Percentiles rank a stretch among this genome's conserved stretches.
These are phyloP conservation scores for Carposina sasakii DNA, from an alignment of 1,140 invertebrate species.

Conservation along the genomic window DNA sequence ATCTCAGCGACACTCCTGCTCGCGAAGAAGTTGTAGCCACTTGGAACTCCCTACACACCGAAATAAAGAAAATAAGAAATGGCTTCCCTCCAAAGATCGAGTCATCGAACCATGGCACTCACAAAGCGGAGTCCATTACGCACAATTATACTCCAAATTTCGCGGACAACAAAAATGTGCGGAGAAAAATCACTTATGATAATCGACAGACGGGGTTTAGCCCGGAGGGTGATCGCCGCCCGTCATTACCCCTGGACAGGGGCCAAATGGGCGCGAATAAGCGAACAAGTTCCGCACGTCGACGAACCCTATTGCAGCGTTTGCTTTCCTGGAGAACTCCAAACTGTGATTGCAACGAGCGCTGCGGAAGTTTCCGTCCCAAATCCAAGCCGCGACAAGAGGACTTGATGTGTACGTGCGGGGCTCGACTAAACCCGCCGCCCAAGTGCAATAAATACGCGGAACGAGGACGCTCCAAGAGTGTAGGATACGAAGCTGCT, in stretches of 20 bases:
- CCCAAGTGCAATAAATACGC: constrained; percentile 37
- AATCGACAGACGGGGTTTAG: constrained; percentile 32
- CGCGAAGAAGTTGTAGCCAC: constrained; percentile 62
- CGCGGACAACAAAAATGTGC: constrained; percentile 27
- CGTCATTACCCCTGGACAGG: constrained; percentile 43
- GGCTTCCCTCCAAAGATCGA: constrained; percentile 42
- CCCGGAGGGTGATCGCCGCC: constrained; percentile 35
- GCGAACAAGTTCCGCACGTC: constrained; percentile 30
- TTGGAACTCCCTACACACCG: constrained; percentile 62
- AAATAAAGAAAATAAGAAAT: constrained; percentile 64
- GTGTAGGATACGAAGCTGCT: constrained; percentile 61
- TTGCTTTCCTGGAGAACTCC: constrained; percentile 57
- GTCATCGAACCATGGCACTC: constrained; percentile 17
- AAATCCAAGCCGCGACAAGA: constrained; percentile 29
- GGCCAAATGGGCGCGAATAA: constrained; percentile 33
- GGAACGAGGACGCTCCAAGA: constrained; percentile 61
- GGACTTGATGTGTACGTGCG: constrained; percentile 53
- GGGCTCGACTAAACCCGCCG: constrained; percentile 26
- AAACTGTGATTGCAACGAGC: constrained; percentile 52
- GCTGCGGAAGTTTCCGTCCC: constrained; percentile 31
- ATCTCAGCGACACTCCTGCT: constrained; percentile 36
- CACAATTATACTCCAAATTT: constrained; percentile 33
- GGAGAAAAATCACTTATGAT: constrained; percentile 50
- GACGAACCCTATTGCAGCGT: constrained; percentile 52
- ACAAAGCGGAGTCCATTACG: constrained; percentile 37